Base-by-base conservation (phyloP, 1,140 invertebrate genomes). In the Pentalonia nigronervosa region DNA sequence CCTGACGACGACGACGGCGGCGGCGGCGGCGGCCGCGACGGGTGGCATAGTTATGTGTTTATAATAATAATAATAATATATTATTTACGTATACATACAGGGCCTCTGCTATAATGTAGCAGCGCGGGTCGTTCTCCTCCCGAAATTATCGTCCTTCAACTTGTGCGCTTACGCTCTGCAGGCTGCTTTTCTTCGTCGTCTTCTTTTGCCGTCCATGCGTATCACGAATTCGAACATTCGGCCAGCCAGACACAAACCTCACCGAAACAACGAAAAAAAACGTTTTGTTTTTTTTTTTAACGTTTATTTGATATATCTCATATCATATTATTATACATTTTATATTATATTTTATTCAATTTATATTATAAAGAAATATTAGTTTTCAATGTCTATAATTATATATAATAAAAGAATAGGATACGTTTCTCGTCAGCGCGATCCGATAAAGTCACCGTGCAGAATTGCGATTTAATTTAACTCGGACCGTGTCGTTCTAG, bases 91-190 rank as follows among this genome's bases (percentile, higher is more conserved):
- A 4, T n/a, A 67, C 14, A 14, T 14, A 34, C 53, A 41, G 21
- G 36, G 47, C 83, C n/a, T 83, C n/a, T 86, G 36, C 23, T 86
- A 86, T 86, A 45, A 86, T 45, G 83, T 41, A 25, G 83, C 83
- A 2, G 25, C 48, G 86, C 87, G 87, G 87, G 50, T 90, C 88
- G 50, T 90, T 60, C 50, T 60, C 53, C 88, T 90, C 45, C 45
- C 41, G 91, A 48, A 60, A 90, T 30, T 41, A 8, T 21, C 45
- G 91, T 93, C 91, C 91, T 93, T 93, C 91, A 93, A 93, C 91
- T 92, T 92, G 91, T 48, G 67, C 60, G 41, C 34, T 41, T 84
- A 84, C 36, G 83, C 36, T 41, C 21, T 81, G 21, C 36, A 14
- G 36, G 36, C 14, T 25, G 34, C 34, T 21, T 1, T 11, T 76